Evolutionary conservation across 2,113 vertebrate species (phyloP).

Genomic region (Recurvirostra avosetta): DNA sequence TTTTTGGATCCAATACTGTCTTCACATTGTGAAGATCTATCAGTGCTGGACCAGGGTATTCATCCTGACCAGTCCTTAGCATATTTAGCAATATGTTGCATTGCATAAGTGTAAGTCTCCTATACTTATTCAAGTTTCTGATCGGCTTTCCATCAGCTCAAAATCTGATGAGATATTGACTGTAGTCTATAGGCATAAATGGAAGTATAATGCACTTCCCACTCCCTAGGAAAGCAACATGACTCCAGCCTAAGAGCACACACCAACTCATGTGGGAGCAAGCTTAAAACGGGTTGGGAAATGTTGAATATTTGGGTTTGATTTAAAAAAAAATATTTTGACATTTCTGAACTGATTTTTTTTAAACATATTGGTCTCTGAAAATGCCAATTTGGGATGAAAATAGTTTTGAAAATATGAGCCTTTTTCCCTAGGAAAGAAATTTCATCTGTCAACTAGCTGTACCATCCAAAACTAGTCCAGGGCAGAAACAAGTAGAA

Average conservation of each 20-base stretch:
- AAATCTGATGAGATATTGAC: background rate
- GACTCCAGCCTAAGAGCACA: background rate
- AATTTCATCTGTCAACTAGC: slow-evolving; percentile 39
- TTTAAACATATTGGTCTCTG: slow-evolving; percentile 21
- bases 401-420: slow-evolving; percentile 59
- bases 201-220: background rate
- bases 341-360: slow-evolving; percentile 38
- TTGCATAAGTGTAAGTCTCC: background rate
- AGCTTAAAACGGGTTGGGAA: background rate
- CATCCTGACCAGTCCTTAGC: background rate
- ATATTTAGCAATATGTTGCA: background rate
- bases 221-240: background rate
- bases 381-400: slow-evolving; percentile 41
- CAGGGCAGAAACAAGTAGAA: slow-evolving; percentile 40
- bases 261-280: background rate
- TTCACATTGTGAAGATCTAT: background rate
- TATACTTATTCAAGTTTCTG: background rate
- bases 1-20: background rate
- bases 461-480: slow-evolving; percentile 56
- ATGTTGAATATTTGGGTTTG: background rate
- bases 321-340: slow-evolving; percentile 28
- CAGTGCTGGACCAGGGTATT: background rate
- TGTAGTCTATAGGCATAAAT: background rate
- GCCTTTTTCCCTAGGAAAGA: slow-evolving; percentile 34
- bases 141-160: background rate